Evolutionary conservation across 2,797 vertebrate species (phyloP), one percentile per base, ranked within the genome.

Genomic region (Euphonia xanthogaster): DNA sequence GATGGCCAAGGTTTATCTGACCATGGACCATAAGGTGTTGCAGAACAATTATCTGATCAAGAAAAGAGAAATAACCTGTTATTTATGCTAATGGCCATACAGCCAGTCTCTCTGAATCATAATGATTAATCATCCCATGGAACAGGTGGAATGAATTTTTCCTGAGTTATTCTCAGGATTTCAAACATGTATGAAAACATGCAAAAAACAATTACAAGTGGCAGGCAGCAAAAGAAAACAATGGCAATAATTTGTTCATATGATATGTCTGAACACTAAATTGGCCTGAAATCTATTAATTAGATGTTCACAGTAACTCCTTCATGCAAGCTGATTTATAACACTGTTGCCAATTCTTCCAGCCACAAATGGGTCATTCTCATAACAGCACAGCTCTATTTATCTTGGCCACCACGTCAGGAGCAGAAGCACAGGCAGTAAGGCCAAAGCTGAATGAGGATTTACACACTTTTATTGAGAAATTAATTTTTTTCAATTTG

Each of bases 291-390:
- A 80, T 86, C 65, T 93, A 75, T 53, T 89, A 89, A 89, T 89
- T 87, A 91, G 78, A 91, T 55, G 67, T 53, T 82, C 80, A 79
- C 74, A 92, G 45, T 55, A 76, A 94, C 89, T 94, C 16, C 81
- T 91, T 85, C 68, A 63, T 58, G 65, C 50, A 93, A 67, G 93
- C 24, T 63, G 45, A 77, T 77, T 94, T 75, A 58, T 54, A 86
- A 80, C 30, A 37, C 35, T 54, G 65, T 45, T 91, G 90, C 68
- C 87, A 93, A 54, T 51, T 91, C 58, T 86, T 91, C 54, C 67
- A 67, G 87, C 84, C 75, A 87, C 81, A 89, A 89, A 67, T 0
- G 0, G 89, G 84, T 89, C 91, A 71, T 53, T 95, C 89, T 85
- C 30, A 10, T 55, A 91, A 85, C 78, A 91, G 54, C 75, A 68